Conservation (phyloP, 2,888 invertebrate genomes). For the Seladonia tumulorum region DNA sequence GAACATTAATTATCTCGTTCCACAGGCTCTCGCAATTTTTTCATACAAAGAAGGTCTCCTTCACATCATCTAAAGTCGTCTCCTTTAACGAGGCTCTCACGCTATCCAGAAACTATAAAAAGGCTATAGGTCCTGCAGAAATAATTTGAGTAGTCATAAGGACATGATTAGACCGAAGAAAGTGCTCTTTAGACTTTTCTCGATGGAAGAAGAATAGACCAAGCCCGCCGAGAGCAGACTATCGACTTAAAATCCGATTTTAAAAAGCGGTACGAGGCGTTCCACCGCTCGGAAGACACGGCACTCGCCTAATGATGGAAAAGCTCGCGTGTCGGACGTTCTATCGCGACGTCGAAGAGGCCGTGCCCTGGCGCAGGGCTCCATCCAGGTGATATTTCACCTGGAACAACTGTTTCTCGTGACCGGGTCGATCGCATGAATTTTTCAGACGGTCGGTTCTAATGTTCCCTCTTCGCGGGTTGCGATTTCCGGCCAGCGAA, state of each 20-base stretch:
- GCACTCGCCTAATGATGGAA: slow-evolving; percentile 23
- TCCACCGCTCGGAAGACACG: neutral
- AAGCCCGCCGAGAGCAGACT: neutral
- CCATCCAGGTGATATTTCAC: slow-evolving; percentile 51
- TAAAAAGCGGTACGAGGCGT: neutral
- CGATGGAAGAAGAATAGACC: neutral
- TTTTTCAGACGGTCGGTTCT: slow-evolving; percentile 54
- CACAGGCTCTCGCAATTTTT: neutral
- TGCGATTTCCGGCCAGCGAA: neutral
- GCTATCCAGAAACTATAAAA: neutral
- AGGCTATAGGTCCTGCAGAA: neutral
- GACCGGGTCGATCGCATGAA: slow-evolving; percentile 56
- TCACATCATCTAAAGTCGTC: neutral
- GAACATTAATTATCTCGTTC: neutral
- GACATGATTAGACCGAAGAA: neutral
- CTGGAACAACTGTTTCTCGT: slow-evolving; percentile 49
- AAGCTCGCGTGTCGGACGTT: slow-evolving; percentile 43
- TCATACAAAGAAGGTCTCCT: neutral
- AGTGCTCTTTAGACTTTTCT: neutral
- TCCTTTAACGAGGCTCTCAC: neutral
- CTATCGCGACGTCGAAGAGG: slow-evolving; percentile 5
- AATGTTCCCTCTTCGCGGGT: slow-evolving; percentile 7
- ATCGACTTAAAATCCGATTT: neutral
- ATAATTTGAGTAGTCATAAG: neutral
- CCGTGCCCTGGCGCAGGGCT: neutral